These are phyloP conservation scores for Helicoverpa armigera DNA, from an alignment of 1,140 invertebrate species.

Conservation along the genomic window DNA sequence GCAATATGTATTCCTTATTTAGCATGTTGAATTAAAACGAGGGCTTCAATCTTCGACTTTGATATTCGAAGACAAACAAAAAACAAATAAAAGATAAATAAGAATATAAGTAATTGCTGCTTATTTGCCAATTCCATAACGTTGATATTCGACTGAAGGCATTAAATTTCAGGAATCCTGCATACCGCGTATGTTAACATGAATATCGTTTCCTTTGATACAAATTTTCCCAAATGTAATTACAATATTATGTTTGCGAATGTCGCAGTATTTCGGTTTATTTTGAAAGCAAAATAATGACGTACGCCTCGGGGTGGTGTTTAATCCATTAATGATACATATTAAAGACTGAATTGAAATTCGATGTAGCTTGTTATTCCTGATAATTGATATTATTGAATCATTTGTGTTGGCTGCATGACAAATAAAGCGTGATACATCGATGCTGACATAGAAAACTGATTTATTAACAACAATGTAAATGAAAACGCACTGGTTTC, in stretches of 20 bases:
- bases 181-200: slow-evolving; percentile 14
- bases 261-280: slow-evolving; percentile 5
- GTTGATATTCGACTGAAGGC: slow-evolving; percentile 19
- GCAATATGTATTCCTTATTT: too few species aligned
- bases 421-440: slow-evolving; percentile 14
- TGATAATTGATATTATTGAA: not conserved
- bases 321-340: slow-evolving; percentile 9
- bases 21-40: too few species aligned
- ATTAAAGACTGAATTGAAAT: slow-evolving; percentile 11
- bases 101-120: not conserved
- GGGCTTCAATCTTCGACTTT: not conserved
- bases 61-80: not conserved
- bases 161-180: slow-evolving; percentile 14
- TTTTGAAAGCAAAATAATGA: slow-evolving; percentile 32
- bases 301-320: slow-evolving; percentile 14
- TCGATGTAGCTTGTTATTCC: slow-evolving; percentile 11
- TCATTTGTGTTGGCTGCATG: slow-evolving; percentile 1
- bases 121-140: not conserved
- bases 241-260: slow-evolving; percentile 24
- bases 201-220: slow-evolving; percentile 29
- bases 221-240: slow-evolving; percentile 14
- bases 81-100: not conserved
- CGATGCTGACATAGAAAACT: slow-evolving; percentile 13
- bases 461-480: slow-evolving; percentile 24
- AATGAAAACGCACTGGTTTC: slow-evolving; percentile 19